Evolutionary conservation across 1,140 invertebrate genomes (phyloP).

Genomic region (Cataglyphis hispanica): DNA sequence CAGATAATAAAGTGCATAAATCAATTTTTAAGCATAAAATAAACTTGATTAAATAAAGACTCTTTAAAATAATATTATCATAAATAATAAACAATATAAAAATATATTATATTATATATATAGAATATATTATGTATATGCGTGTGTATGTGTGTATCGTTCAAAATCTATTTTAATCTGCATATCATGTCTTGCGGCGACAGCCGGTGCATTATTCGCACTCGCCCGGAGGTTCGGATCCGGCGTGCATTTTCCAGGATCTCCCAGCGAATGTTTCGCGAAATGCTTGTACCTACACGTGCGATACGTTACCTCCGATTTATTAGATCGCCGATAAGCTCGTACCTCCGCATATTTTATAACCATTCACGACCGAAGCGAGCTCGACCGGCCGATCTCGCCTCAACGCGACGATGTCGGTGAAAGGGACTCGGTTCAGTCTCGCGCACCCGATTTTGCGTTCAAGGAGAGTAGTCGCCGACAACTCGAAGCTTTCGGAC

Average conservation of each 20-base stretch:
- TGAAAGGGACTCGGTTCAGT: slow-evolving; percentile 81
- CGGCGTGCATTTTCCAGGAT: slow-evolving; percentile 20
- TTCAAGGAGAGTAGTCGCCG: slow-evolving; percentile 82
- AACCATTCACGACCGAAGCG: slow-evolving; percentile 28
- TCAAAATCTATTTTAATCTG: neutral
- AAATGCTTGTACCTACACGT: neutral
- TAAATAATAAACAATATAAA: no score
- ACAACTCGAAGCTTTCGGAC: slow-evolving; percentile 76
- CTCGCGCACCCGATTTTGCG: slow-evolving; percentile 78
- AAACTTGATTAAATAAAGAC: neutral
- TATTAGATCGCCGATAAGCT: slow-evolving; percentile 54
- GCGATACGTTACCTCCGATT: slow-evolving; percentile 34
- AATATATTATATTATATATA: no score
- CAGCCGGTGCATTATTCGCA: neutral
- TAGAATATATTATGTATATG: no score
- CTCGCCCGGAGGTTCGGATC: neutral
- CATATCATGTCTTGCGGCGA: neutral
- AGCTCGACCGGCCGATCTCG: slow-evolving; percentile 22
- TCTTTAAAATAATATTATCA: neutral
- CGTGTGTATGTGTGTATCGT: no score
- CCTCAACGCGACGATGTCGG: slow-evolving; percentile 70
- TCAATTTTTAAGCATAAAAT: neutral
- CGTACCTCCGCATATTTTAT: slow-evolving; percentile 30
- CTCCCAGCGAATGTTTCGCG: slow-evolving; percentile 31
- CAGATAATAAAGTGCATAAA: neutral